A percentile compares a stretch with the other conserved stretches of the same genome.
Conservation (phyloP, 2,888 invertebrate genomes). For the Cheilosia urbana region DNA sequence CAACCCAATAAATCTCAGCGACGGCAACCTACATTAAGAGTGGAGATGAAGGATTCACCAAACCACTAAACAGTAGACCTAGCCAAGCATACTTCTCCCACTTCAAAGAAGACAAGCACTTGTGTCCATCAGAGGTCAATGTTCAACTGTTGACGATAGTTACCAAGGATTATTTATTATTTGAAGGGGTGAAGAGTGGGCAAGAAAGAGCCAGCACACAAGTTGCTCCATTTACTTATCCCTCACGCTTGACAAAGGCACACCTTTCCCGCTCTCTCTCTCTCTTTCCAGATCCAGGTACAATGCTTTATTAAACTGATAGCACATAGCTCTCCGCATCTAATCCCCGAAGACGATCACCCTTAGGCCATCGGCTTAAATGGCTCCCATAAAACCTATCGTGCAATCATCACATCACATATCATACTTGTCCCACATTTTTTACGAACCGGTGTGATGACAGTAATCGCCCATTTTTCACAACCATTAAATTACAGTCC, state of each 20-base stretch:
- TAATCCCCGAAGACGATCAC: constrained; percentile 26
- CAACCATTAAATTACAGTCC: constrained; percentile 68
- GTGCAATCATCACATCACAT: constrained; percentile 70
- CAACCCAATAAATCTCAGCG: too few relatives aligned
- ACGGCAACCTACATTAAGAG: too few relatives aligned
- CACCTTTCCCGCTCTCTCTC: not conserved
- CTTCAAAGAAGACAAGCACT: too few relatives aligned
- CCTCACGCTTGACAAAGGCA: not conserved
- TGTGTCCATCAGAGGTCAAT: too few relatives aligned
- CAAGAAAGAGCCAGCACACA: too few relatives aligned
- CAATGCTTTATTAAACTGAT: constrained; percentile 49
- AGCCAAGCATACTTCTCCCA: too few relatives aligned
- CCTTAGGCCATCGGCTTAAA: constrained; percentile 30
- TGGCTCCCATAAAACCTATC: constrained; percentile 60
- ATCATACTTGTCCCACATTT: constrained; percentile 67
- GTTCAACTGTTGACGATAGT: too few relatives aligned
- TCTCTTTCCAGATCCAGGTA: not conserved
- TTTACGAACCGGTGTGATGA: constrained; percentile 65
- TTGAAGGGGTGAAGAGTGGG: not conserved
- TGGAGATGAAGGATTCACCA: too few relatives aligned
- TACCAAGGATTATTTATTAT: too few relatives aligned
- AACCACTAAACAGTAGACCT: too few relatives aligned
- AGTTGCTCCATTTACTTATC: not conserved
- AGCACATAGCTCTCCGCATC: not conserved
- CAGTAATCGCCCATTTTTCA: constrained; percentile 75